Evolutionary conservation across 2,888 invertebrate species (phyloP), one percentile per base, ranked within the genome.

Genomic region (Leptopterna dolabrata): DNA sequence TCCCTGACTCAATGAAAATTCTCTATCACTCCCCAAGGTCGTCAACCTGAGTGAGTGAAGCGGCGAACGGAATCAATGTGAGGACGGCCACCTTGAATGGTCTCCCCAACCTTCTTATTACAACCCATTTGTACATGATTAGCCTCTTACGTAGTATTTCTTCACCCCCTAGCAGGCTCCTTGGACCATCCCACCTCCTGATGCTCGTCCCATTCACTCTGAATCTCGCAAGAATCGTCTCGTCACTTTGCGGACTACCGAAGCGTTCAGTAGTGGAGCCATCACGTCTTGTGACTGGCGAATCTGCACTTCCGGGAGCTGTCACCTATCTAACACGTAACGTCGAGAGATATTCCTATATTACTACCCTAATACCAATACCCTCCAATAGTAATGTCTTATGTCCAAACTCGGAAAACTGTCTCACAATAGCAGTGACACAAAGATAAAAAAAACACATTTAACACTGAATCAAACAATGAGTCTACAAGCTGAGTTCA

Each of bases 61-160:
- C 85, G 41, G 85, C 73, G 45, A 45, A n/a, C 24, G 43, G 80
- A 87, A 87, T 87, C 87, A 81, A 87, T 87, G 87, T 45, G 87
- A 87, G 70, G 43, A 45, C 87, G 41, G 70, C 24, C 27, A 13
- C 19, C 24, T 70, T 85, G 85, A 85, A 85, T 85, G 85, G 85
- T 41, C 41, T 19, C 45, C n/a, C 47, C 70, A 41, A 16, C 47
- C 71, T 29, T 51, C 81, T 87, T 87, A 87, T 87, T 81, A 87
- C 87, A 45, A 41, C 29, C 81, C 87, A 87, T 87, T 87, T 87
- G 87, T 87, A 80, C 87, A 81, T 87, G 87, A 87, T 87, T 87
- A 87, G 87, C 87, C 30, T 45, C 78, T 78, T 45, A 45, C 78
- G 41, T 78, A 24, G 36, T 41, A 36, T 29, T 76, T 76, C 36